These are phyloP conservation scores for Hyla sarda DNA, from an alignment of 2,113 vertebrate species.

Conservation along the genomic window DNA sequence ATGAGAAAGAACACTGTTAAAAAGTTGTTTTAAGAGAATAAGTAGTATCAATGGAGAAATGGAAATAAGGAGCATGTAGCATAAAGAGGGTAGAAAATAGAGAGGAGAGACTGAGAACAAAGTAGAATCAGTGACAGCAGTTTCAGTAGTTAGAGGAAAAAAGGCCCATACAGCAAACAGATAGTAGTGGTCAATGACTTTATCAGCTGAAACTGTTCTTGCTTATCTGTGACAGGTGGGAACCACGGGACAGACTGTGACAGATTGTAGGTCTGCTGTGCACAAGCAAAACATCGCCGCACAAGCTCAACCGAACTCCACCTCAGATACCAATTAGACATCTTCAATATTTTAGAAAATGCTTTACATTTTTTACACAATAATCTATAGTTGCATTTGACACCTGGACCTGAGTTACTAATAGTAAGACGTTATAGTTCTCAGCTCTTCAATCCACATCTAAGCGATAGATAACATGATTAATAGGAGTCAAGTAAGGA, in stretches of 20 bases:
- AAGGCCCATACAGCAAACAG: neutral
- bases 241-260: neutral
- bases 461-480: neutral
- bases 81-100: too few species aligned
- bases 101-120: neutral
- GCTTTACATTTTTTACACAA: neutral
- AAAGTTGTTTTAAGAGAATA: too few species aligned
- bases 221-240: neutral
- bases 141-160: neutral
- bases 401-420: neutral
- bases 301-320: neutral
- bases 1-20: too few species aligned
- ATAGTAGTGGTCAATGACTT: neutral
- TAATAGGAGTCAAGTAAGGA: neutral
- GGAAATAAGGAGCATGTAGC: too few species aligned
- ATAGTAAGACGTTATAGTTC: neutral
- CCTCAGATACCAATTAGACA: neutral
- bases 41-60: too few species aligned
- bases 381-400: neutral
- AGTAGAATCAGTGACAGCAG: neutral
- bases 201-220: neutral
- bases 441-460: neutral
- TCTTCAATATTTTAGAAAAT: conserved; percentile 6
- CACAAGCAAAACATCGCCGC: neutral
- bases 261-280: neutral